A percentile compares a stretch with the other conserved stretches of the same genome.
phyloP scores from a whole-genome alignment of 2,888 invertebrate species.

The Molanna angustata region DNA sequence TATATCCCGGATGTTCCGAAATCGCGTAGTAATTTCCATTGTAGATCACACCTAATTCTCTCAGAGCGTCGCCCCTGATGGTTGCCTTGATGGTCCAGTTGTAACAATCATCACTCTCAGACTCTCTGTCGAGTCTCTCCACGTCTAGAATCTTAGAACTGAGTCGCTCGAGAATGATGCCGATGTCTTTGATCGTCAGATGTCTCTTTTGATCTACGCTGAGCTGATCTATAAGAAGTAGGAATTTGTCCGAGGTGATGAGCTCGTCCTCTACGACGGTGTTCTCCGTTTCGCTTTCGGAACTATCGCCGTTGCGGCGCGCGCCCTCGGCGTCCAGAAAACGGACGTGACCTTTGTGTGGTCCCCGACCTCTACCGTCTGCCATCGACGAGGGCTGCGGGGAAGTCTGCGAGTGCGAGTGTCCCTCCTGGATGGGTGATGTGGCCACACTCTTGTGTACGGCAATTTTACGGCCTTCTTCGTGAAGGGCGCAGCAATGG shows the following conservation, averaged over 20 bases:
- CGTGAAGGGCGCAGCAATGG: conserved; percentile 93
- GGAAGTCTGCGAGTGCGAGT: conserved; percentile 50
- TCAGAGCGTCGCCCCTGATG: conserved; percentile 85
- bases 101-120: conserved; percentile 90
- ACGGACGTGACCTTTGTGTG: conserved; percentile 75
- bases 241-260: conserved; percentile 87
- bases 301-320: conserved; percentile 76
- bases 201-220: conserved; percentile 90
- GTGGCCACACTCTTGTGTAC: conserved; percentile 91
- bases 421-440: conserved; percentile 82
- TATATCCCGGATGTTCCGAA: conserved; percentile 92
- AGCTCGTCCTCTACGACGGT: conserved; percentile 90
- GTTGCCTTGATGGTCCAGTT: conserved; percentile 97
- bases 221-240: conserved; percentile 88
- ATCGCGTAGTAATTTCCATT: conserved; percentile 95
- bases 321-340: conserved; percentile 76
- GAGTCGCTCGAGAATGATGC: conserved; percentile 88
- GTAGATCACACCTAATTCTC: conserved; percentile 91
- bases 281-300: conserved; percentile 91
- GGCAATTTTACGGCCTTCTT: conserved; percentile 87
- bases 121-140: conserved; percentile 86
- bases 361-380: conserved; percentile 48
- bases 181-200: conserved; percentile 92
- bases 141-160: conserved; percentile 93
- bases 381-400: conserved; percentile 57